Percentiles rank a stretch among this genome's conserved stretches.
Conservation (phyloP, 2,113 vertebrate genomes). For the Apeltes quadracus region DNA sequence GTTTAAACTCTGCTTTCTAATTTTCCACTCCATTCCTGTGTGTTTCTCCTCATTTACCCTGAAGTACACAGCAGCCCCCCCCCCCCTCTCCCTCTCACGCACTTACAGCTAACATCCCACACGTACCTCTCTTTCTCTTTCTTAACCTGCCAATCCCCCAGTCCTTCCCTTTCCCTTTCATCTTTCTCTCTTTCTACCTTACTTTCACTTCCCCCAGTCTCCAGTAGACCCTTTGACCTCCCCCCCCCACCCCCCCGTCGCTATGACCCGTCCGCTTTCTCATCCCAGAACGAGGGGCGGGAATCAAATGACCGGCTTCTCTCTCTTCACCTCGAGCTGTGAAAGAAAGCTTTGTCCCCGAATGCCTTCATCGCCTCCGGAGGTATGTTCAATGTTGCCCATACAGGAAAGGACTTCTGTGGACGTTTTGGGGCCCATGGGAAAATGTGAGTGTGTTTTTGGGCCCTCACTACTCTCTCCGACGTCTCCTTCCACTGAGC, state of each 20-base stretch:
- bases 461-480: constrained; percentile 17
- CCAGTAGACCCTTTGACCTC: not conserved
- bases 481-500: constrained; percentile 38
- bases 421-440: constrained; percentile 87
- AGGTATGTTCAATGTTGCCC: constrained; percentile 86
- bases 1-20: constrained; percentile 29
- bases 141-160: constrained; percentile 45
- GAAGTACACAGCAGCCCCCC: constrained; percentile 17
- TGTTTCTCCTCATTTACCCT: constrained; percentile 36
- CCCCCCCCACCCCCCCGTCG: constrained; percentile 29
- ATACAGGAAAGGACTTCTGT: constrained; percentile 86
- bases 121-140: not conserved
- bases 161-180: constrained; percentile 11
- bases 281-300: constrained; percentile 74
- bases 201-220: constrained; percentile 19
- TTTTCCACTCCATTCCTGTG: constrained; percentile 32
- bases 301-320: constrained; percentile 82
- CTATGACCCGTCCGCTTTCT: constrained; percentile 71
- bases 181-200: constrained; percentile 15
- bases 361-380: constrained; percentile 70
- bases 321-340: constrained; percentile 85
- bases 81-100: constrained; percentile 8
- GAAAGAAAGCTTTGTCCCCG: constrained; percentile 88
- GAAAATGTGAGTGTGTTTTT: constrained; percentile 72
- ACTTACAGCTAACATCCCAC: not conserved